These are phyloP conservation scores for Apis dorsata DNA, from an alignment of 1,140 invertebrate species.

Conservation along the genomic window DNA sequence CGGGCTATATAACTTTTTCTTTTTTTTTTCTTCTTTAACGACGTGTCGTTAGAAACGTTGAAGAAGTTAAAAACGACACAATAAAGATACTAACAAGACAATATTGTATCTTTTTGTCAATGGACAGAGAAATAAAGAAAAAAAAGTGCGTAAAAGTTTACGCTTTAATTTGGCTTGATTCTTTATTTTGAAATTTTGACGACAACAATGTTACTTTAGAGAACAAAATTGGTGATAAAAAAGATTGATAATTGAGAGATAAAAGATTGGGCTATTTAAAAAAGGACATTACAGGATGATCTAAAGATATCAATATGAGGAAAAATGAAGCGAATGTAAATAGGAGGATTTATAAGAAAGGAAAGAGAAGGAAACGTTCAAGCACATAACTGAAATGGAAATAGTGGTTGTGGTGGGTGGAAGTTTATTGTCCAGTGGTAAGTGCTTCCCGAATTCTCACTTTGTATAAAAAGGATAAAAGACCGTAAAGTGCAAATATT, in stretches of 20 bases:
- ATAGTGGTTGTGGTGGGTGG: conserved; percentile 58
- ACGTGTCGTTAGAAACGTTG: conserved; percentile 2
- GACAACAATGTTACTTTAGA: too few species aligned
- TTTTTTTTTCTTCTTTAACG: not conserved
- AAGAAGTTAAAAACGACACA: not conserved
- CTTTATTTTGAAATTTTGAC: too few species aligned
- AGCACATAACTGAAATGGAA: conserved; percentile 68
- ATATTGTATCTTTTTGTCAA: not conserved
- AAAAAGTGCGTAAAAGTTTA: too few species aligned
- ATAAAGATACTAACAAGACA: conserved; percentile 2
- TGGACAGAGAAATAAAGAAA: too few species aligned
- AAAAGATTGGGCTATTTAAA: too few species aligned
- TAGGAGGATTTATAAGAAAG: conserved; percentile 2
- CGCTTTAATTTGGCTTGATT: too few species aligned
- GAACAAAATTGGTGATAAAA: too few species aligned
- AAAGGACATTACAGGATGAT: conserved; percentile 2
- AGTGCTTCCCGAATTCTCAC: conserved; percentile 71
- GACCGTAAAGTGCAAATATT: conserved; percentile 62
- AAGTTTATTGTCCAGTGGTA: conserved; percentile 70
- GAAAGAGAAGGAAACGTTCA: conserved; percentile 46
- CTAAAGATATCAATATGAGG: conserved; percentile 33
- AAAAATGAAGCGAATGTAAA: conserved; percentile 60
- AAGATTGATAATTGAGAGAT: too few species aligned
- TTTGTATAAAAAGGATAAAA: not conserved
- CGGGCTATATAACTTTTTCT: conserved; percentile 3